phyloP scores from a whole-genome alignment of 2,888 invertebrate genomes.

The Sminthurinus aureus region DNA sequence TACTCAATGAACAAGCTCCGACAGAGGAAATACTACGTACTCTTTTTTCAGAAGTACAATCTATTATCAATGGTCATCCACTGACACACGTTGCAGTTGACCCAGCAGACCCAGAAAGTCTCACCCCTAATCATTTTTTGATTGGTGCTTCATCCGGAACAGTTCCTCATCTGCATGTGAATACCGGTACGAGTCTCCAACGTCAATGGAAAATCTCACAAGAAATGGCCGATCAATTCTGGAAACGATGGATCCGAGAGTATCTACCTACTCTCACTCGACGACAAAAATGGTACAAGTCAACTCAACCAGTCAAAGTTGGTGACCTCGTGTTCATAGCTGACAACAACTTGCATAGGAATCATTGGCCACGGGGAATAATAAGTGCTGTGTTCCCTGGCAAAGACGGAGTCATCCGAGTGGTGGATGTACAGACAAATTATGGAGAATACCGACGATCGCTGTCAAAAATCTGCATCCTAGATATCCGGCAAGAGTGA shows the following conservation, averaged over 20 bases:
- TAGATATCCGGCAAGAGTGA: no score
- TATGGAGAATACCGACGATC: no score
- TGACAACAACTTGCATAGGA: not conserved
- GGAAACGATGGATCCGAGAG: slow-evolving; percentile 51
- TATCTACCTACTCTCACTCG: slow-evolving; percentile 45
- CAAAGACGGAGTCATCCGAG: not conserved
- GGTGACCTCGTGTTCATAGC: slow-evolving; percentile 32
- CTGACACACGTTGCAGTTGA: slow-evolving; percentile 59
- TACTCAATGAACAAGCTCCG: slow-evolving; percentile 30
- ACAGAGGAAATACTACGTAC: slow-evolving; percentile 39
- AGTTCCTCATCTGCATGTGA: slow-evolving; percentile 39
- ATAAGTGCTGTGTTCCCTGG: not conserved
- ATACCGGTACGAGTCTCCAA: slow-evolving; percentile 9
- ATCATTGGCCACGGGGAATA: not conserved
- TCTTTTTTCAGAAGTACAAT: slow-evolving; percentile 36
- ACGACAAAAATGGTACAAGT: slow-evolving; percentile 39
- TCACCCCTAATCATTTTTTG: slow-evolving; percentile 57
- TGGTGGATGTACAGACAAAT: not conserved
- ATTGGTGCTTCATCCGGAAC: slow-evolving; percentile 51
- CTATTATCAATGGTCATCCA: slow-evolving; percentile 59
- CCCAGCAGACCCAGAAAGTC: slow-evolving; percentile 51
- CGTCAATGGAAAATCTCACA: slow-evolving; percentile 46
- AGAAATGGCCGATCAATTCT: slow-evolving; percentile 48
- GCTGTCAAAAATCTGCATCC: no score
- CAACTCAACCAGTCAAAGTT: slow-evolving; percentile 13